These are phyloP conservation scores for Hyles lineata DNA, from an alignment of 2,888 invertebrate species.

Conservation along the genomic window DNA sequence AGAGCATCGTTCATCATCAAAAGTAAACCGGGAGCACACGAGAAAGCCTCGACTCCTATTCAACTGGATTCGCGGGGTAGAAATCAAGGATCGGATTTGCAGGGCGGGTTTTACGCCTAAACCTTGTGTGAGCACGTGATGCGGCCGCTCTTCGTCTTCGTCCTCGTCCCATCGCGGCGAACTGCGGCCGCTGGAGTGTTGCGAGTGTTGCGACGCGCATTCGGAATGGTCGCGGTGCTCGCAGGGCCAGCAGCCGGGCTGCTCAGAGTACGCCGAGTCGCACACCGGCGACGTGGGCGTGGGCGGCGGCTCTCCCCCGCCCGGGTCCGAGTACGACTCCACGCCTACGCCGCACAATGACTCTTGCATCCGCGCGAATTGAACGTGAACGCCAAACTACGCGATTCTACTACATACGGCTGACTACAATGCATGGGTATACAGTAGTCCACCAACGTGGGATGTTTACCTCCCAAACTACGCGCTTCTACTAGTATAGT, in stretches of 20 bases:
- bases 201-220: slow-evolving; percentile 70
- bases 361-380: slow-evolving; percentile 27
- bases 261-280: slow-evolving; percentile 82
- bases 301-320: slow-evolving; percentile 77
- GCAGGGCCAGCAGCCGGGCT: slow-evolving; percentile 80
- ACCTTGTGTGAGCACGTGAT: slow-evolving; percentile 79
- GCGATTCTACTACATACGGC: neutral
- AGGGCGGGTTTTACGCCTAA: slow-evolving; percentile 47
- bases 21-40: neutral
- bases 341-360: slow-evolving; percentile 68
- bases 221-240: slow-evolving; percentile 74
- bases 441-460: neutral
- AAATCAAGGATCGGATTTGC: neutral
- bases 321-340: slow-evolving; percentile 79
- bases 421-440: neutral
- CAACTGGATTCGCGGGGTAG: slow-evolving; percentile 30
- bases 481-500: too few relatives aligned
- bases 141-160: slow-evolving; percentile 73
- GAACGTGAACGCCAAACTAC: neutral
- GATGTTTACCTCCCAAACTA: too few relatives aligned
- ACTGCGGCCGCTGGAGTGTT: slow-evolving; percentile 76
- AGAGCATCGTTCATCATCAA: neutral
- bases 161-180: slow-evolving; percentile 80
- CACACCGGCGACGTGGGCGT: slow-evolving; percentile 80
- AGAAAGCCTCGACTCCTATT: slow-evolving; percentile 41